Conservation (phyloP, 2,888 invertebrate genomes). For the Apodemia zela region DNA sequence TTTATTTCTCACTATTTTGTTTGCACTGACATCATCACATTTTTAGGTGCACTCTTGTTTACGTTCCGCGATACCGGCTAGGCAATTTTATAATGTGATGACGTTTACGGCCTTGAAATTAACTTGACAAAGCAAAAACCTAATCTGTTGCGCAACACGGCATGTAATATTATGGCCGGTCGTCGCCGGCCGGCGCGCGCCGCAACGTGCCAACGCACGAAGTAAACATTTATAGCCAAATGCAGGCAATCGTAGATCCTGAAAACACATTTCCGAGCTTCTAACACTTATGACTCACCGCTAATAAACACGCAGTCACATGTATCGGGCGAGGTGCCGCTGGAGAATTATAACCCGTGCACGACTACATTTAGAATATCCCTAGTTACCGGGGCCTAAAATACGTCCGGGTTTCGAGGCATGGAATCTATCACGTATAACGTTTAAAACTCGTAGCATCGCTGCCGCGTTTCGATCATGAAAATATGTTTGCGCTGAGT, state of each 20-base stretch:
- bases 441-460: conserved; percentile 27
- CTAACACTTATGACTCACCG: conserved; percentile 40
- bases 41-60: conserved; percentile 72
- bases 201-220: conserved; percentile 35
- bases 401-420: not conserved
- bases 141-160: conserved; percentile 40
- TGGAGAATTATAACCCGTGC: conserved; percentile 22
- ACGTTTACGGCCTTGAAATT: conserved; percentile 36
- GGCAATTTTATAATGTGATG: conserved; percentile 52
- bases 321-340: conserved; percentile 30
- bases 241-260: conserved; percentile 27
- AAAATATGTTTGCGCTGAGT: conserved; percentile 35
- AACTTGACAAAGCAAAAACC: conserved; percentile 31
- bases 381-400: not conserved
- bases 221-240: conserved; percentile 47
- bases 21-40: conserved; percentile 75
- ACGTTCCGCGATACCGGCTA: conserved; percentile 60
- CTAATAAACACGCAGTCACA: conserved; percentile 45
- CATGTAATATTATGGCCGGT: conserved; percentile 38
- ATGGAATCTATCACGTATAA: conserved; percentile 24
- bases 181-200: conserved; percentile 40
- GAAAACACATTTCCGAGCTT: conserved; percentile 34
- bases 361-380: conserved; percentile 33
- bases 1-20: conserved; percentile 70
- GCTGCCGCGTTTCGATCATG: conserved; percentile 26